Base-by-base conservation (phyloP, 2,797 vertebrate genomes). In the Myotis daubentonii region DNA sequence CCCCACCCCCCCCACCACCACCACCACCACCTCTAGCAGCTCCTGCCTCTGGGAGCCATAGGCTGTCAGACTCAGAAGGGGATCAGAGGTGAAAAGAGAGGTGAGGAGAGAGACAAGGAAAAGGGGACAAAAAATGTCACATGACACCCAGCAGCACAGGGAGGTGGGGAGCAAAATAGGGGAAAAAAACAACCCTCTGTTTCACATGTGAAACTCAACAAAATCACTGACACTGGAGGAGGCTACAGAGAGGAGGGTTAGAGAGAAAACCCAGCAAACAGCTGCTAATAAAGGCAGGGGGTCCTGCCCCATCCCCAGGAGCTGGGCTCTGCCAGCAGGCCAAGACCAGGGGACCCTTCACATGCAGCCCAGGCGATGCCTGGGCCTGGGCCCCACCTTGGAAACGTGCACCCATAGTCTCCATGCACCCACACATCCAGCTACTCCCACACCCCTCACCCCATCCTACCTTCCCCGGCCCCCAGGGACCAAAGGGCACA, bases 131-230 rank as follows among this genome's bases (percentile, higher is more conserved):
- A 84, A 94, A 41, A 44, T 30, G 38, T 49, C 68, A 94, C 84
- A 47, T 30, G 76, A 93, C 75, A 66, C 16, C 80, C 15, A 9
- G 55, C 0, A 6, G 19, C 53, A 53, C 19, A 55, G 60, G 80
- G 33, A 53, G 19, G 12, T 11, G 11, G 28, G 23, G 62, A 36
- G 25, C 38, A 15, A 19, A 41, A 36, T 9, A 20, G 8, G 7
- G 28, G 13, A 25, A 13, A 74, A 36, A 20, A 30, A 47, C 23
- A 55, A 65, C 41, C 51, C 87, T 57, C 84, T 4, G 8, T 30
- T 75, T 94, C 92, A 96, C 92, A 72, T 10, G 49, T 49, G 55
- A 36, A 72, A 84, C 89, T 85, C 30, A 82, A 76, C 0, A 49
- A 65, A 84, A 72, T 22, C 76, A 65, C 53, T 82, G 19, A 2